Conservation (phyloP, 2,888 invertebrate species). For the Vannuccia rotundouncinata region DNA sequence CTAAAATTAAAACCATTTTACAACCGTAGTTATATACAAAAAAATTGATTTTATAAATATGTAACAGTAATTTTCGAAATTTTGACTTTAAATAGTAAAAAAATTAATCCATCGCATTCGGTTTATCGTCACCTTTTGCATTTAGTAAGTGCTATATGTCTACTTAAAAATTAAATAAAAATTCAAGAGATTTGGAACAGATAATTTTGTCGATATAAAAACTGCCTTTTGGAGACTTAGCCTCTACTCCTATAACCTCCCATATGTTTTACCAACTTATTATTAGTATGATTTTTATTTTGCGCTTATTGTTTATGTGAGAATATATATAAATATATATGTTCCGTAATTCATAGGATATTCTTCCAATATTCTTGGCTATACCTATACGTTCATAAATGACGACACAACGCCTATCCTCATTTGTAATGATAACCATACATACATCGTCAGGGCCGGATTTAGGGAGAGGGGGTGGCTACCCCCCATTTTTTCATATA, state of each 20-base stretch:
- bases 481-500: too few species aligned
- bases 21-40: background rate
- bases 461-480: too few species aligned
- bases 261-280: too few species aligned
- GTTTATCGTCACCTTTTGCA: background rate
- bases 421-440: too few species aligned
- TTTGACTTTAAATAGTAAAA: background rate
- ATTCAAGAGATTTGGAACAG: background rate
- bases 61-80: background rate
- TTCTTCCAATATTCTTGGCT: too few species aligned
- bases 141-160: background rate
- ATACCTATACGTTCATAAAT: too few species aligned
- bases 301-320: too few species aligned
- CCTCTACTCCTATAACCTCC: background rate
- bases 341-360: too few species aligned
- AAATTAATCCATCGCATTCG: background rate
- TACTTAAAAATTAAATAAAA: background rate
- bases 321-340: too few species aligned
- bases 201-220: background rate
- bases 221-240: constrained; percentile 14
- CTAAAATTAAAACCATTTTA: background rate
- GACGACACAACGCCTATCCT: too few species aligned
- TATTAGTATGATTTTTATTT: too few species aligned
- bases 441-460: too few species aligned
- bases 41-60: background rate